Evolutionary conservation across 2,797 vertebrate genomes (phyloP).

Genomic region (Mormyrus proboscirostris): DNA sequence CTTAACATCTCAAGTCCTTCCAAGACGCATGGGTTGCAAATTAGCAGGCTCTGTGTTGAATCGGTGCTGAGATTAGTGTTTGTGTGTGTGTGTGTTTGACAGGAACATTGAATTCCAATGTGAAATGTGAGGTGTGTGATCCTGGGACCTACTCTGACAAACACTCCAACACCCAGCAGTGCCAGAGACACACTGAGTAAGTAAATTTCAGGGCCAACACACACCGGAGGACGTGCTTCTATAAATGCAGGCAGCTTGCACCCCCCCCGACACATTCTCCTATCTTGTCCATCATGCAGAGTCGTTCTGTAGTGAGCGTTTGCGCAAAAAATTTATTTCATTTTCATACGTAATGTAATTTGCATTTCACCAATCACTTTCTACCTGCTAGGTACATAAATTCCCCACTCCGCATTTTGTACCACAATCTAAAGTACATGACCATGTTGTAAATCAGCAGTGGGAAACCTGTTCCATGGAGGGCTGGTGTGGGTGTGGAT

Average conservation of each 20-base stretch:
- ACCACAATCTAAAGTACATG: background rate
- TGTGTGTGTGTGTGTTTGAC: constrained; percentile 12
- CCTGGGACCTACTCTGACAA: constrained; percentile 51
- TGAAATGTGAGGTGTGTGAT: constrained; percentile 44
- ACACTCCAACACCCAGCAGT: constrained; percentile 31
- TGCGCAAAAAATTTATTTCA: background rate
- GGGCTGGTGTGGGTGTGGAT: background rate
- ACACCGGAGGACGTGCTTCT: background rate
- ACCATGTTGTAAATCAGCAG: background rate
- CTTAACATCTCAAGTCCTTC: background rate
- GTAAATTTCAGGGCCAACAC: constrained; percentile 12
- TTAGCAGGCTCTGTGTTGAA: background rate
- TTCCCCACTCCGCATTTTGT: background rate
- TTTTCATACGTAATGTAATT: background rate
- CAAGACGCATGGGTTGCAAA: background rate
- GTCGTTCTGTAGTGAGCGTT: background rate
- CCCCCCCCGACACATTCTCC: background rate
- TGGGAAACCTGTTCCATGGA: background rate
- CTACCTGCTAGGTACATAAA: background rate
- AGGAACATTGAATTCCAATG: constrained; percentile 43
- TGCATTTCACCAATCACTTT: background rate
- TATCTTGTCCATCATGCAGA: background rate
- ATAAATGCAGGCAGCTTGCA: background rate
- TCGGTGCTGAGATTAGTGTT: background rate
- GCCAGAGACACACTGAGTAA: constrained; percentile 52